These are phyloP conservation scores for Drosophila grimshawi DNA, from an alignment of 1,140 invertebrate species.

Conservation along the genomic window DNA sequence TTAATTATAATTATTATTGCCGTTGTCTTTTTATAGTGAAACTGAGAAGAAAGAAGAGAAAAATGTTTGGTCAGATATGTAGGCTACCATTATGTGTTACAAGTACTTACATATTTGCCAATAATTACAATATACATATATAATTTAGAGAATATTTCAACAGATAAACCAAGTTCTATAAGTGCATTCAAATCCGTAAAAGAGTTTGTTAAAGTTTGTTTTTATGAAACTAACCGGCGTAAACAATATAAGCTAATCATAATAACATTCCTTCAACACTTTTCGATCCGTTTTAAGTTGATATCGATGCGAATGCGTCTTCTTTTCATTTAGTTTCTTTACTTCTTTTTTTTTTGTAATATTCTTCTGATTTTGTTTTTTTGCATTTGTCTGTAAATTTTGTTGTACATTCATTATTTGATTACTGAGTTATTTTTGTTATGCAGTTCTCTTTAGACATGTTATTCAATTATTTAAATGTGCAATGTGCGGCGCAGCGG, in stretches of 20 bases:
- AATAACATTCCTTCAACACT: slow-evolving; percentile 49
- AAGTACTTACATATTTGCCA: slow-evolving; percentile 63
- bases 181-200: slow-evolving; percentile 68
- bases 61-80: slow-evolving; percentile 58
- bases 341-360: slow-evolving; percentile 17
- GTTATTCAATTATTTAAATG: slow-evolving; percentile 40
- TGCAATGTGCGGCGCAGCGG: slow-evolving; percentile 39
- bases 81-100: slow-evolving; percentile 64
- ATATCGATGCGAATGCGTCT: slow-evolving; percentile 24
- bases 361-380: slow-evolving; percentile 44
- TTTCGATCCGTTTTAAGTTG: slow-evolving; percentile 43
- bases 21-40: slow-evolving; percentile 76
- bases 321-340: neutral
- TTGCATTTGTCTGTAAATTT: slow-evolving; percentile 54
- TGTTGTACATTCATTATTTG: slow-evolving; percentile 54
- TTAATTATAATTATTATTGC: slow-evolving; percentile 73
- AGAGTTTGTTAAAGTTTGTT: slow-evolving; percentile 81
- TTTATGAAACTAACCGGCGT: slow-evolving; percentile 49
- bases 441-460: slow-evolving; percentile 47
- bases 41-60: slow-evolving; percentile 33
- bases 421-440: slow-evolving; percentile 55
- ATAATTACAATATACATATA: slow-evolving; percentile 65
- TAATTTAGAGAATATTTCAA: slow-evolving; percentile 72
- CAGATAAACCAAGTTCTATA: slow-evolving; percentile 47
- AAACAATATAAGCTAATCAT: slow-evolving; percentile 50